Percentiles rank a stretch among this genome's conserved stretches.
Conservation (phyloP, 2,113 vertebrate genomes). For the Hipposideros armiger region DNA sequence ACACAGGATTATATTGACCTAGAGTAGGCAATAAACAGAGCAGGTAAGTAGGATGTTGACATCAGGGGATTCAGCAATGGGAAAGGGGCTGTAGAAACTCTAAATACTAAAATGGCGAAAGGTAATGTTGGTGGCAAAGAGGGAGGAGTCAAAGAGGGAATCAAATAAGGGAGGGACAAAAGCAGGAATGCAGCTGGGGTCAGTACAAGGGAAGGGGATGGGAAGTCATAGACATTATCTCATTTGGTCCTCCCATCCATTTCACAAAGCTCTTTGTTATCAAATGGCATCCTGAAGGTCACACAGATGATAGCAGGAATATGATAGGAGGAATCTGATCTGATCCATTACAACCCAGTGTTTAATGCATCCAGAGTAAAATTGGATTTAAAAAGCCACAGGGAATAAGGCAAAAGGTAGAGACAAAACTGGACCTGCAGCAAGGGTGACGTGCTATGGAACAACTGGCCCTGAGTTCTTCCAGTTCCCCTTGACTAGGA, state of each 20-base stretch:
- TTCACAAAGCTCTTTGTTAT: neutral
- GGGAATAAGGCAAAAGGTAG: neutral
- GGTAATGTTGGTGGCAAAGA: neutral
- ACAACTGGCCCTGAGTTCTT: neutral
- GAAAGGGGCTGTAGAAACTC: neutral
- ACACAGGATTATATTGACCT: neutral
- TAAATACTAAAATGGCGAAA: neutral
- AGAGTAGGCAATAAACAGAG: neutral
- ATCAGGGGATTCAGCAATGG: neutral
- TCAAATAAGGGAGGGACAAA: neutral
- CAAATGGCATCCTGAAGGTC: neutral
- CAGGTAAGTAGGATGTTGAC: neutral
- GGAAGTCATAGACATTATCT: neutral
- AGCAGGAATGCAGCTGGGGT: neutral
- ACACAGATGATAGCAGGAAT: neutral
- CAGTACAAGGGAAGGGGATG: neutral
- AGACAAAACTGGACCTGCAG: conserved; percentile 3
- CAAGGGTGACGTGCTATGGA: neutral
- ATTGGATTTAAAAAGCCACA: conserved; percentile 42
- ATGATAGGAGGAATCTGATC: neutral
- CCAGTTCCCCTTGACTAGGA: conserved; percentile 16
- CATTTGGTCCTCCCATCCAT: neutral
- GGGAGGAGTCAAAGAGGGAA: neutral
- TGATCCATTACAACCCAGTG: neutral
- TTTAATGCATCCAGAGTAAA: conserved; percentile 32